A percentile compares a stretch with the other conserved stretches of the same genome.
Evolutionary conservation across 1,140 invertebrate species (phyloP).

Genomic region (Himalopsyche phryganea): DNA sequence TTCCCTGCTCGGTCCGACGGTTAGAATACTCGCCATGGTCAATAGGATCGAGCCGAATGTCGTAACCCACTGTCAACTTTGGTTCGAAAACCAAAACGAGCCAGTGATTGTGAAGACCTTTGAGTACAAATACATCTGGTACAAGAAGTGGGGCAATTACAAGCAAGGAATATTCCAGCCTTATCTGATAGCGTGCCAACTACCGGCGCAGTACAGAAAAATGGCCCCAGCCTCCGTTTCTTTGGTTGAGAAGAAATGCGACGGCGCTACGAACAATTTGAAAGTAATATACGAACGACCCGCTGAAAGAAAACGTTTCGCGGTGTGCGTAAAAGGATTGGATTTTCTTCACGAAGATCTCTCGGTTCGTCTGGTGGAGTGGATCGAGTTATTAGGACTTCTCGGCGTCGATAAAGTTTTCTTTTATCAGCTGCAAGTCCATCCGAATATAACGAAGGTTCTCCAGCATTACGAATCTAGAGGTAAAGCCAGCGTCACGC

Average conservation of each 20-base stretch:
- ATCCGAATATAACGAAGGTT: conserved; percentile 88
- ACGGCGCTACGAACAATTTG: conserved; percentile 83
- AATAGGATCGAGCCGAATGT: conserved; percentile 81
- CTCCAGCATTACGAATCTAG: conserved; percentile 73
- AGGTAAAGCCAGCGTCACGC: conserved; percentile 79
- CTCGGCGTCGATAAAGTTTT: conserved; percentile 91
- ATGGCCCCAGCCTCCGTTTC: conserved; percentile 81
- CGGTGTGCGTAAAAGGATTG: conserved; percentile 91
- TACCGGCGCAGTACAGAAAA: conserved; percentile 69
- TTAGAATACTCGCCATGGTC: conserved; percentile 87
- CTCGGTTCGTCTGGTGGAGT: conserved; percentile 87
- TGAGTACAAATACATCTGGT: conserved; percentile 94
- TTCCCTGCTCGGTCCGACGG: conserved; percentile 73
- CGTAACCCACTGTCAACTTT: conserved; percentile 82
- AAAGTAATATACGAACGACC: conserved; percentile 78
- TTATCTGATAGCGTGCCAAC: conserved; percentile 84
- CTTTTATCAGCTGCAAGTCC: conserved; percentile 87
- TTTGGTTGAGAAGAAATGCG: conserved; percentile 79
- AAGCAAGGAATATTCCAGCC: conserved; percentile 89
- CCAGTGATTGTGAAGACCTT: conserved; percentile 75
- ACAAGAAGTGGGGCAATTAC: conserved; percentile 91
- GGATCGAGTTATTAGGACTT: conserved; percentile 84
- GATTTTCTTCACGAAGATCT: conserved; percentile 90
- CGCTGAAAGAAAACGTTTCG: conserved; percentile 73
- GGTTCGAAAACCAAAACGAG: conserved; percentile 81